A percentile compares a stretch with the other conserved stretches of the same genome.
Conservation (phyloP, 1,140 invertebrate genomes). For the Drosophila takahashii region DNA sequence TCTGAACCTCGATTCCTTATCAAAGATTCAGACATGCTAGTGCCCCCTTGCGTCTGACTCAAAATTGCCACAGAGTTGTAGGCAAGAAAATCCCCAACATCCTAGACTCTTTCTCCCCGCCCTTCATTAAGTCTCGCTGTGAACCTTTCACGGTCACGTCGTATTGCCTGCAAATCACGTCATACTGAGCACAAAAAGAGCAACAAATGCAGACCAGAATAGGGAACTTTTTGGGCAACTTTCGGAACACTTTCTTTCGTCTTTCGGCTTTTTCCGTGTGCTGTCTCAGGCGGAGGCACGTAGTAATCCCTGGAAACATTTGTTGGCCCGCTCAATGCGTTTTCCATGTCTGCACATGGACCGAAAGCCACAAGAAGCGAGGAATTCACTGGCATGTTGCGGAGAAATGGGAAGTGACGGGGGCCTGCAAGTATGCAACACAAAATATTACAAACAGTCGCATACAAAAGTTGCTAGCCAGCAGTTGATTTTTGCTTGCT, state of each 20-base stretch:
- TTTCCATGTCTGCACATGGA: conserved; percentile 63
- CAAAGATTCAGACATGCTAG: conserved; percentile 1
- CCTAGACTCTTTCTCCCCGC: background rate
- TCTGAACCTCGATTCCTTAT: background rate
- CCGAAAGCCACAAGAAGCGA: conserved; percentile 43
- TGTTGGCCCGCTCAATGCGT: conserved; percentile 63
- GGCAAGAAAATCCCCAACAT: conserved; percentile 7
- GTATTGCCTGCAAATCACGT: conserved; percentile 71
- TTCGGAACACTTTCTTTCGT: conserved; percentile 58
- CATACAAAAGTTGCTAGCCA: conserved; percentile 54
- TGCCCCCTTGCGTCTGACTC: background rate
- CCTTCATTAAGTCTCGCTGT: conserved; percentile 31
- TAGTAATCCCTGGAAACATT: conserved; percentile 63
- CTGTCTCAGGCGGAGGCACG: conserved; percentile 53
- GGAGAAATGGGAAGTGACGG: conserved; percentile 34
- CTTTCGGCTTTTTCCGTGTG: conserved; percentile 20
- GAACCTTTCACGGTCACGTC: conserved; percentile 77
- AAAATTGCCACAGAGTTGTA: conserved; percentile 27
- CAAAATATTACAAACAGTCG: conserved; percentile 70
- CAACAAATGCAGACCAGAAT: conserved; percentile 26
- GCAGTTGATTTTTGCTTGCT: conserved; percentile 56
- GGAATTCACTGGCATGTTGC: background rate
- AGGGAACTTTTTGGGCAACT: conserved; percentile 42
- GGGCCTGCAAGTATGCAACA: conserved; percentile 58
- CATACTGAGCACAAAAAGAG: conserved; percentile 36